Percentiles rank a stretch among this genome's conserved stretches.
Conservation (phyloP, 2,888 invertebrate species). For the Hanleya hanleyi region DNA sequence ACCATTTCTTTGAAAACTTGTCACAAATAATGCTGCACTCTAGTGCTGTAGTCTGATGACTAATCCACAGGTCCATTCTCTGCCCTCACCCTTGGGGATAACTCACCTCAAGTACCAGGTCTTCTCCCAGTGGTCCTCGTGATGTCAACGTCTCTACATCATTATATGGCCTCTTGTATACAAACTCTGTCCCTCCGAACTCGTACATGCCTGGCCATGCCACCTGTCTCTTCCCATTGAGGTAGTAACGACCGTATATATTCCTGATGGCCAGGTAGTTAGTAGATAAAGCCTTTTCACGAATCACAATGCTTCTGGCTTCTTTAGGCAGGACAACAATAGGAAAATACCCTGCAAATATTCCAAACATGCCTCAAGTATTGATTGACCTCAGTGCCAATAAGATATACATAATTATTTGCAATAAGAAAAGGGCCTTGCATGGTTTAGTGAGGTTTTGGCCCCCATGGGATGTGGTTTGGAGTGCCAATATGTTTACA, state of each 20-base stretch:
- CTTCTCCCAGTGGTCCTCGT: constrained; percentile 90
- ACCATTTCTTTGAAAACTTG: no score
- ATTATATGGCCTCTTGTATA: constrained; percentile 82
- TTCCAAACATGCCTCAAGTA: no score
- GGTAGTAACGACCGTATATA: constrained; percentile 86
- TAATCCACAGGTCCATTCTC: no score
- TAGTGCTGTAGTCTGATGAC: no score
- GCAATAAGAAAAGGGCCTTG: no score
- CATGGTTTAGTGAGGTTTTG: no score
- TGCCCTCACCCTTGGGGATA: no score
- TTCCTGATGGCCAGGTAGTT: constrained; percentile 95
- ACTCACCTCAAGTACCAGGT: constrained; percentile 87
- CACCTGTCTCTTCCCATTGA: constrained; percentile 96
- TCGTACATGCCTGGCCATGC: constrained; percentile 88
- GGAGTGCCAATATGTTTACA: no score
- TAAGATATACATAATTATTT: no score
- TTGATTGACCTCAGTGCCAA: no score
- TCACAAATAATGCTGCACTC: no score
- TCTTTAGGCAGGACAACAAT: constrained; percentile 57
- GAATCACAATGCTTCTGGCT: constrained; percentile 75
- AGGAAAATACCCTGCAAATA: constrained; percentile 56
- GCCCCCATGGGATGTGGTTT: no score
- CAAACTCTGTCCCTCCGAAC: constrained; percentile 90
- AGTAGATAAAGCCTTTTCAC: constrained; percentile 86
- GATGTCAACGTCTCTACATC: constrained; percentile 88